These are phyloP conservation scores for Lynx canadensis DNA, from an alignment of 2,113 vertebrate genomes.

Conservation along the genomic window DNA sequence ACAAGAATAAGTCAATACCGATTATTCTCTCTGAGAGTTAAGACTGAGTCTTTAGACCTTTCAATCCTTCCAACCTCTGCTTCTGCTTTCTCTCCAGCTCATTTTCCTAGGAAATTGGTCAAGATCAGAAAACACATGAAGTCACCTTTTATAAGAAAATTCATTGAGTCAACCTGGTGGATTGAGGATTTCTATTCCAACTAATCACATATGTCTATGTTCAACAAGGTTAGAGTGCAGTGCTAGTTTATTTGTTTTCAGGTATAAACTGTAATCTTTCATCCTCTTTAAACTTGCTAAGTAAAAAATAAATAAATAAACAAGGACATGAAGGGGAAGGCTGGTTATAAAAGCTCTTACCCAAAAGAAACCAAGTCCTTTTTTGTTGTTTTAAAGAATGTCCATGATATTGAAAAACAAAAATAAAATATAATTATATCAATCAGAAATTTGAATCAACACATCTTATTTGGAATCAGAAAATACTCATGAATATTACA, in stretches of 20 bases:
- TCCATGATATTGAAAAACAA: background rate
- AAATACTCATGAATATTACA: background rate
- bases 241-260: background rate
- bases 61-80: background rate
- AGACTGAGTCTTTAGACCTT: background rate
- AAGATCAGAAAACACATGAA: background rate
- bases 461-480: background rate
- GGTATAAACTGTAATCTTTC: background rate
- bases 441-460: background rate
- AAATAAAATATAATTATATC: background rate
- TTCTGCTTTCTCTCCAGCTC: background rate
- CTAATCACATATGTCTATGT: background rate
- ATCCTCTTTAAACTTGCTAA: background rate
- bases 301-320: background rate
- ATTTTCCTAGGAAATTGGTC: background rate
- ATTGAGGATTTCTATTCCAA: background rate
- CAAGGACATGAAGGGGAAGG: background rate
- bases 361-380: background rate
- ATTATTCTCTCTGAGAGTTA: background rate
- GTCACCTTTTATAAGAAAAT: background rate
- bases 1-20: constrained; percentile 46
- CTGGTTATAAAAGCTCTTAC: background rate
- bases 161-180: background rate
- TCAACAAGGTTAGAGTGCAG: background rate
- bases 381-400: background rate